These are phyloP conservation scores for Morpho helenor DNA, from an alignment of 2,888 invertebrate genomes.

Conservation along the genomic window DNA sequence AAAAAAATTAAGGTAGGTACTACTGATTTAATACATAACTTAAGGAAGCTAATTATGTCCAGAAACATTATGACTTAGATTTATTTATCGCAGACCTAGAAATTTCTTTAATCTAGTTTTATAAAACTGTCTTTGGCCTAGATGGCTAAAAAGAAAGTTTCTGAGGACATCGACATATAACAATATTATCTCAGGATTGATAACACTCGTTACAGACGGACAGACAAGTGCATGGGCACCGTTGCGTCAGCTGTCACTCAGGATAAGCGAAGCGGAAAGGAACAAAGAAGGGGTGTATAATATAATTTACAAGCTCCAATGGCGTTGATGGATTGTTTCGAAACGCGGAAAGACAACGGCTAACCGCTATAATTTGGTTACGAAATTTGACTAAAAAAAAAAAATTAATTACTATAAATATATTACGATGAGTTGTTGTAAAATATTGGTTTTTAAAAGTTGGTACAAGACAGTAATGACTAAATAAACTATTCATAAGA, in stretches of 20 bases:
- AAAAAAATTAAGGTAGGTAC: no score
- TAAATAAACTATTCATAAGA: no score
- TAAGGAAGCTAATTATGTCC: no score
- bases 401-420: no score
- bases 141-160: neutral
- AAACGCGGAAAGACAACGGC: no score
- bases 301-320: neutral
- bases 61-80: no score
- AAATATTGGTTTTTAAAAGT: no score
- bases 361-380: no score
- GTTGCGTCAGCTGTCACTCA: neutral
- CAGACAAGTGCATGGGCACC: conserved; percentile 3
- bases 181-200: neutral
- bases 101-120: neutral
- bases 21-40: no score
- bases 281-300: neutral
- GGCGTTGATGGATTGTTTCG: conserved; percentile 1
- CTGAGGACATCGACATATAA: conserved; percentile 2
- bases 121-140: neutral
- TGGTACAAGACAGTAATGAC: no score
- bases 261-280: conserved; percentile 1
- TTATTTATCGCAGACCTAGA: neutral
- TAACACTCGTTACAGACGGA: neutral
- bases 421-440: no score
- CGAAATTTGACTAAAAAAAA: no score